Base-by-base conservation (phyloP, 1,140 invertebrate genomes). In the Drosophila bocqueti region DNA sequence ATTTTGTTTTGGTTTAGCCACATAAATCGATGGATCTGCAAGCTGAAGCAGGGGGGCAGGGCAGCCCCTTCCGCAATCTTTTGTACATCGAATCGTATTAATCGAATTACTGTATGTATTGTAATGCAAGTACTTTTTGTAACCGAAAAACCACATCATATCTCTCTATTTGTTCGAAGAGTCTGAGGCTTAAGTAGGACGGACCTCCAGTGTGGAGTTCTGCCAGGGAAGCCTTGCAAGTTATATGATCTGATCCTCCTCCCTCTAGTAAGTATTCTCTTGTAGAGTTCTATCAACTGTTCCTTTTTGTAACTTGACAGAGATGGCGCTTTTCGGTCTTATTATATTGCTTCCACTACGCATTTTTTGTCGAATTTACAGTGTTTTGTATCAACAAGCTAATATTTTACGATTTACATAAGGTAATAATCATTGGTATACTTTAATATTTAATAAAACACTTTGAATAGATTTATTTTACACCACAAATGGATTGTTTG, bases 381-480 rank as follows among this genome's bases (percentile, higher is more conserved):
- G 40, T 18, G n/a, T 63, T 63, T 16, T 65, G 40, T 40, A 59
- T 62, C 58, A 65, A 45, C 40, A 65, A 62, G 55, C 38, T 15
- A 65, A 65, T 65, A 36, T 26, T 34, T 62, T 45, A 63, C 16
- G 21, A 62, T 43, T 60, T 61, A 59, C n/a, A 42, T 38, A 65
- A 24, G 34, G 21, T 29, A 29, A 29, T 21, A 65, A 61, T 21
- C 31, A 60, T 34, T 65, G 38, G 57, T 62, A 65, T 34, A 61
- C 26, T 31, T 24, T 61, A 42, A 59, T 45, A 65, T 43, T 64
- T 24, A 64, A 61, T 62, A 43, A 34, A 43, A 26, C 16, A 65
- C 34, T 26, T 62, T 34, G 16, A 34, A 45, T 45, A 62, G 16
- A 1, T 45, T 62, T 26, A 61, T 26, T 40, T 43, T 43, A 43